These are phyloP conservation scores for Drosophila greeni DNA, from an alignment of 2,888 invertebrate species.

Conservation along the genomic window DNA sequence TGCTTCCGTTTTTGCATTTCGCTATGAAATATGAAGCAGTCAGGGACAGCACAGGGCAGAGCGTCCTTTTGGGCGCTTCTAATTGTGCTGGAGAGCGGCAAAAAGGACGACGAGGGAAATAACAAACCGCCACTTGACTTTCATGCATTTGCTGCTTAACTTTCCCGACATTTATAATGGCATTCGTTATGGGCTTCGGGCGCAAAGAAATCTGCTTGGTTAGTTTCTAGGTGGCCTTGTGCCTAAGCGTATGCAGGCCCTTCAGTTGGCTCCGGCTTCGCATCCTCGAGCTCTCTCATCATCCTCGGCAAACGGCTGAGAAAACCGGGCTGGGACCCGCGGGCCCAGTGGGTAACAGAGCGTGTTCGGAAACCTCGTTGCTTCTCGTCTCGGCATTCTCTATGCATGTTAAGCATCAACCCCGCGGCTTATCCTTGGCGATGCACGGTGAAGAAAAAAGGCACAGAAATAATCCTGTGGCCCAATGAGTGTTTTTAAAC, in stretches of 20 bases:
- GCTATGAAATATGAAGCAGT: slow-evolving; percentile 35
- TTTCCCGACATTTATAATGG: slow-evolving; percentile 59
- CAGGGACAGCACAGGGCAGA: slow-evolving; percentile 2
- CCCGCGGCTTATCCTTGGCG: slow-evolving; percentile 44
- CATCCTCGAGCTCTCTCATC: slow-evolving; percentile 32
- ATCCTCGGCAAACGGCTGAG: slow-evolving; percentile 30
- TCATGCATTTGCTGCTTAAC: slow-evolving; percentile 53
- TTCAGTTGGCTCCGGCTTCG: slow-evolving; percentile 26
- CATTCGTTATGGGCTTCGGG: slow-evolving; percentile 27
- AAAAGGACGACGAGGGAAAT: slow-evolving; percentile 13
- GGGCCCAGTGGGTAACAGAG: slow-evolving; percentile 46
- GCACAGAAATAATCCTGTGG: background rate
- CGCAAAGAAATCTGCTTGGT: slow-evolving; percentile 22
- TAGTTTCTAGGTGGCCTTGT: slow-evolving; percentile 42
- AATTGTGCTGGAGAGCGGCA: slow-evolving; percentile 45
- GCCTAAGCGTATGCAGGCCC: slow-evolving; percentile 53
- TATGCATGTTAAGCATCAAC: slow-evolving; percentile 29
- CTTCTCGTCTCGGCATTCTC: slow-evolving; percentile 17
- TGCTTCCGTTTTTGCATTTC: slow-evolving; percentile 23
- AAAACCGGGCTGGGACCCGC: slow-evolving; percentile 43
- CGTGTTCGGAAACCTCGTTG: slow-evolving; percentile 21
- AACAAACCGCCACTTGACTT: slow-evolving; percentile 51
- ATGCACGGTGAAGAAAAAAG: background rate
- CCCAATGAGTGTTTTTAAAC: background rate
- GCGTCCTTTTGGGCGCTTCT: slow-evolving; percentile 28